phyloP scores from a whole-genome alignment of 2,113 vertebrate species.

The Phalacrocorax carbo region DNA sequence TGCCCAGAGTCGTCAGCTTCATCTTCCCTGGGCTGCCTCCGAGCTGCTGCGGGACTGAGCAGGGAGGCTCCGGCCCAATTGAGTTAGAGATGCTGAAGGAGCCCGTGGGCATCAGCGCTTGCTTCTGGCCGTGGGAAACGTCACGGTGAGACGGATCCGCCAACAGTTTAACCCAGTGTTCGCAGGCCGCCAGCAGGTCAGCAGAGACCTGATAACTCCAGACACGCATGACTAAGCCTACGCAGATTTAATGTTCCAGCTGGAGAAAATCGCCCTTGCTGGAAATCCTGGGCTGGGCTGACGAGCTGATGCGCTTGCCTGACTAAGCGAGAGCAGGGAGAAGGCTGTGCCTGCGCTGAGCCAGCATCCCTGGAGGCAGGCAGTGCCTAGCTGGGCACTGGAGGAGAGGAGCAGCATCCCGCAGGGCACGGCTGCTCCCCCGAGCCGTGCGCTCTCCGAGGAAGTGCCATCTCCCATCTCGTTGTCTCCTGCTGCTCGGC shows the following conservation, averaged over 20 bases:
- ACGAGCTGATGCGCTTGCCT: background rate
- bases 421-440: background rate
- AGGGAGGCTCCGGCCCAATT: background rate
- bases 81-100: background rate
- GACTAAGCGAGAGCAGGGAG: background rate
- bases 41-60: background rate
- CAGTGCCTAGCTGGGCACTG: background rate
- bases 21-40: background rate
- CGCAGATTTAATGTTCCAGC: background rate
- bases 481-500: background rate
- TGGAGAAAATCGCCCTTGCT: background rate
- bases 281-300: background rate
- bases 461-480: background rate
- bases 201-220: background rate
- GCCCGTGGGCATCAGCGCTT: background rate
- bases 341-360: background rate
- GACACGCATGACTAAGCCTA: background rate
- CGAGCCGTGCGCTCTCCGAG: background rate
- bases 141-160: background rate
- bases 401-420: background rate
- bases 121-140: background rate
- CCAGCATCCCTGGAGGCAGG: background rate
- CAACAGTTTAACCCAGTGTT: accelerated
- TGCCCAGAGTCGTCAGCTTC: background rate
- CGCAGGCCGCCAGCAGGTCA: background rate